These are phyloP conservation scores for Caenorhabditis uteleia DNA, from an alignment of 2,888 invertebrate genomes.

Conservation along the genomic window DNA sequence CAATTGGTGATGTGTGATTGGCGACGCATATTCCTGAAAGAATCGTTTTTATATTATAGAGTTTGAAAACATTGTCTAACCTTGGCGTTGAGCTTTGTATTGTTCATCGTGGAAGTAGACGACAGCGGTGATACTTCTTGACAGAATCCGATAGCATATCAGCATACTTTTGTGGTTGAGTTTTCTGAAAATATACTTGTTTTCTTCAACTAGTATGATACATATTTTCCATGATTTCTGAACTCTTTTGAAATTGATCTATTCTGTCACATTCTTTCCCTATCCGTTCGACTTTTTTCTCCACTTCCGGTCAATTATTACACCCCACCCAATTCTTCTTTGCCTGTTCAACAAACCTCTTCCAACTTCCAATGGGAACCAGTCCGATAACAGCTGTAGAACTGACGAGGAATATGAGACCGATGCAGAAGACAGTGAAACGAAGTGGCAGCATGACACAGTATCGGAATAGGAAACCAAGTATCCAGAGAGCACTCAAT, in stretches of 20 bases:
- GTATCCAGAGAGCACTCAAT: slow-evolving; percentile 89
- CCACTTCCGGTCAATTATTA: too few relatives aligned
- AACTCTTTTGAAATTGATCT: too few relatives aligned
- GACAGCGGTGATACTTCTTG: slow-evolving; percentile 79
- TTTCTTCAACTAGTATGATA: slow-evolving; percentile 1
- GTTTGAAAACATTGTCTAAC: slow-evolving; percentile 1
- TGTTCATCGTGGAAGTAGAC: slow-evolving; percentile 72
- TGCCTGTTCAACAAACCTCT: slow-evolving; percentile 53
- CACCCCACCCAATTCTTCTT: too few relatives aligned
- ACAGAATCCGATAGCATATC: slow-evolving; percentile 81
- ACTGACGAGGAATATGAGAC: slow-evolving; percentile 76
- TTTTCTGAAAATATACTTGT: slow-evolving; percentile 13
- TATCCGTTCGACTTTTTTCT: too few relatives aligned
- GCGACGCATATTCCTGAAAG: slow-evolving; percentile 86
- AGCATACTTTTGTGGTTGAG: slow-evolving; percentile 77
- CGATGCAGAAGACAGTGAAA: slow-evolving; percentile 66
- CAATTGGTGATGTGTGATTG: slow-evolving; percentile 92
- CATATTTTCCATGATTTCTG: too few relatives aligned
- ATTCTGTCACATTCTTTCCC: too few relatives aligned
- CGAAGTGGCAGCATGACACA: slow-evolving; percentile 84
- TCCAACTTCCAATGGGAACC: slow-evolving; percentile 75
- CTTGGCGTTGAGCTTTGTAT: slow-evolving; percentile 42
- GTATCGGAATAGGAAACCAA: slow-evolving; percentile 90
- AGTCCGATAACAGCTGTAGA: slow-evolving; percentile 78
- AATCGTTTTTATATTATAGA: too few relatives aligned